phyloP scores from a whole-genome alignment of 2,113 vertebrate genomes.

The Dromiciops gliroides region DNA sequence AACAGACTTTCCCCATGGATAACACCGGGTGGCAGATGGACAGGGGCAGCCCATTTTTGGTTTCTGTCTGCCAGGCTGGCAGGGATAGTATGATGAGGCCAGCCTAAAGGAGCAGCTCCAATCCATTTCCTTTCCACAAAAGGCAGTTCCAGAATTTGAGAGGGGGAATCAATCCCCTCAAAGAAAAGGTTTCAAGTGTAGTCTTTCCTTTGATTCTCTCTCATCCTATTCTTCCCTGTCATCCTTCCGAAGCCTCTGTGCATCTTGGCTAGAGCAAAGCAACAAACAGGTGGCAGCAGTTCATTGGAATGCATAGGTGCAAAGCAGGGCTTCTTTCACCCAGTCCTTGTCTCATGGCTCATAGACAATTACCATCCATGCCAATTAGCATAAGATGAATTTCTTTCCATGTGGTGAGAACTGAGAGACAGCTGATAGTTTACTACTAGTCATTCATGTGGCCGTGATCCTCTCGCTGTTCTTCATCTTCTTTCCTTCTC shows the following conservation, averaged over 20 bases:
- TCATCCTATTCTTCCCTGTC: background rate
- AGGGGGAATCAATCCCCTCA: background rate
- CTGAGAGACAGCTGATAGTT: constrained; percentile 66
- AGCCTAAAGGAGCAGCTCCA: background rate
- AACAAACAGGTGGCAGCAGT: constrained; percentile 38
- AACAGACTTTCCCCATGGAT: background rate
- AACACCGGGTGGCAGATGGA: background rate
- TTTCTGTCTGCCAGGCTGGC: background rate
- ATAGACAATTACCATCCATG: constrained; percentile 53
- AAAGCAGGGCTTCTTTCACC: constrained; percentile 22
- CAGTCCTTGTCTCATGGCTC: constrained; percentile 64
- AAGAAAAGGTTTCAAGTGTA: background rate
- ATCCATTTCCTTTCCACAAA: background rate
- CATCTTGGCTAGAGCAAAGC: background rate
- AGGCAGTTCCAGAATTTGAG: background rate
- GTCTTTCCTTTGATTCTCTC: background rate
- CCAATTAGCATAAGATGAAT: constrained; percentile 69
- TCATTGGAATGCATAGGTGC: constrained; percentile 58
- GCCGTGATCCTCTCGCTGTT: background rate
- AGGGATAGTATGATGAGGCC: background rate
- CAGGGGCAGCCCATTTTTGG: background rate
- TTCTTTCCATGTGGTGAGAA: constrained; percentile 48
- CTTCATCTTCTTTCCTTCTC: constrained; percentile 49
- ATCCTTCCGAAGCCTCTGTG: constrained; percentile 6
- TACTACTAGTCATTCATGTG: constrained; percentile 2